Evolutionary conservation across 2,113 vertebrate genomes (phyloP).

Genomic region (Pyrgilauda ruficollis): DNA sequence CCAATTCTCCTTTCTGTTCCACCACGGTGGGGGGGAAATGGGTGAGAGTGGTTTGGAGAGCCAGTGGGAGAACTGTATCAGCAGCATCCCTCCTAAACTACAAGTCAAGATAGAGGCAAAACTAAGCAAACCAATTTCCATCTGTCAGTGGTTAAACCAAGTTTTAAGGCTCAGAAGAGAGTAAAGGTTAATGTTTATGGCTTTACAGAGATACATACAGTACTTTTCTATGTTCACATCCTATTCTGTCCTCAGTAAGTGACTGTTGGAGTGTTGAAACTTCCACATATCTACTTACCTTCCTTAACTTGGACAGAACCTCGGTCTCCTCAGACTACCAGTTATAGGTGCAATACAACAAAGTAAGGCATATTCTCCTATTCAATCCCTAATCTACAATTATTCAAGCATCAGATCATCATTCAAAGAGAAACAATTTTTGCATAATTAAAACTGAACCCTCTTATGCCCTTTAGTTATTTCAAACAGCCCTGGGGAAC

Average conservation of each 20-base stretch:
- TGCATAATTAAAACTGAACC: neutral
- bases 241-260: neutral
- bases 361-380: neutral
- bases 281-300: neutral
- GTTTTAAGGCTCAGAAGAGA: neutral
- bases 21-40: accelerated
- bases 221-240: neutral
- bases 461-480: neutral
- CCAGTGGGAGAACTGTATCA: neutral
- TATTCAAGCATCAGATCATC: neutral
- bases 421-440: neutral
- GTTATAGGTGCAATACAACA: neutral
- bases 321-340: neutral
- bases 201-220: neutral
- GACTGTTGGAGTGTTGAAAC: neutral
- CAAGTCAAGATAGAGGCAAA: neutral
- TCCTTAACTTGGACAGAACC: neutral
- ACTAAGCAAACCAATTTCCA: neutral
- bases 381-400: neutral
- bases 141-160: neutral
- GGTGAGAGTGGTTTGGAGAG: neutral
- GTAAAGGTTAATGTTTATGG: neutral
- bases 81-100: neutral
- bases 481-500: neutral
- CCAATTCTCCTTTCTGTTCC: neutral